Evolutionary conservation across 92 coral and sea anemone species (phyloP).

Genomic region (Parazoanthus atlanticus): DNA sequence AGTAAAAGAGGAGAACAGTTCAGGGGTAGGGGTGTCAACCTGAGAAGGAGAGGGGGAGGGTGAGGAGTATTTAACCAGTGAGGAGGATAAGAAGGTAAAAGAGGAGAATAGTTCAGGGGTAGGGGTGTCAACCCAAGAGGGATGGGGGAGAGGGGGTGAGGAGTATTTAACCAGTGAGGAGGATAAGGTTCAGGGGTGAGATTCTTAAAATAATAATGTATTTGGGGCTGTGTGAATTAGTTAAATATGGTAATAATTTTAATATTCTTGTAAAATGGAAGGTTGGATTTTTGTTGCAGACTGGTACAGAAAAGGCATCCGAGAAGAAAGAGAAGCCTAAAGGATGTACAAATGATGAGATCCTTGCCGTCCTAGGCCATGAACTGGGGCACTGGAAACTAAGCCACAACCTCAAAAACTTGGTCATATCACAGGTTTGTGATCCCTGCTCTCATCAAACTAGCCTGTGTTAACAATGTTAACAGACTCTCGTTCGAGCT

Average conservation of each 20-base stretch:
- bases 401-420: constrained; percentile 88
- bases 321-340: constrained; percentile 59
- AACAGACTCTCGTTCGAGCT: too few relatives aligned
- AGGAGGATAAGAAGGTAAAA: too few relatives aligned
- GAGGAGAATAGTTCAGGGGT: not conserved
- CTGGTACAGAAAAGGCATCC: constrained; percentile 33
- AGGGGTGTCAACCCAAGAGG: too few relatives aligned
- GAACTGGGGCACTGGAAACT: constrained; percentile 99
- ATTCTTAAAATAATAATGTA: too few relatives aligned
- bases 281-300: not conserved
- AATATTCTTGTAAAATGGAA: too few relatives aligned
- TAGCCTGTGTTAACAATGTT: too few relatives aligned
- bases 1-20: constrained; percentile 14
- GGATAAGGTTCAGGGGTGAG: too few relatives aligned
- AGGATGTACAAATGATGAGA: constrained; percentile 96
- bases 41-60: too few relatives aligned
- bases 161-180: too few relatives aligned
- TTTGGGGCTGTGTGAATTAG: not conserved
- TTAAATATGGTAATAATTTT: not conserved
- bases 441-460: not conserved
- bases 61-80: too few relatives aligned
- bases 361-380: constrained; percentile 90
- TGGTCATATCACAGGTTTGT: constrained; percentile 87
- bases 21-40: not conserved
- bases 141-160: too few relatives aligned